phyloP scores from a whole-genome alignment of 1,140 invertebrate genomes.

The Centruroides vittatus region DNA sequence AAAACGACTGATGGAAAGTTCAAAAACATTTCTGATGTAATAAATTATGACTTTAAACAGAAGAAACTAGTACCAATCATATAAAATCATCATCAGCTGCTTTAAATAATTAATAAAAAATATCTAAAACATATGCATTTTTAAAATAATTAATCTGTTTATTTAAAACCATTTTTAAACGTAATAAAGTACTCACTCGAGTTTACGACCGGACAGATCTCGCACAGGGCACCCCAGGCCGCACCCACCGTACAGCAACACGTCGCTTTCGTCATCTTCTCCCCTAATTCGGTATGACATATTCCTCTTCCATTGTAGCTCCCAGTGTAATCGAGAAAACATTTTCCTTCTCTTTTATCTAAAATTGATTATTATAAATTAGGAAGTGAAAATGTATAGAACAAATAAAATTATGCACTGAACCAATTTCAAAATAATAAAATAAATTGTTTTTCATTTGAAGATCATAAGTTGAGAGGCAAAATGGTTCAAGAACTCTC shows the following conservation, averaged over 20 bases:
- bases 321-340: slow-evolving; percentile 46
- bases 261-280: slow-evolving; percentile 51
- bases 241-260: slow-evolving; percentile 77
- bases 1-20: no score
- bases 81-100: no score
- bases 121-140: no score
- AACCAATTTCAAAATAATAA: no score
- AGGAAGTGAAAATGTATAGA: background rate
- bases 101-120: no score
- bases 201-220: slow-evolving; percentile 54
- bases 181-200: slow-evolving; percentile 35
- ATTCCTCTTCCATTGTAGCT: slow-evolving; percentile 27
- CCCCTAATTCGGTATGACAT: slow-evolving; percentile 41
- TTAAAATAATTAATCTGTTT: background rate
- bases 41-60: no score
- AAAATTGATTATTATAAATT: slow-evolving; percentile 4
- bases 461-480: no score
- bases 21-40: no score
- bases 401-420: no score
- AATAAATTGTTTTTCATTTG: no score
- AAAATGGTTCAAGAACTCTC: no score
- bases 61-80: no score
- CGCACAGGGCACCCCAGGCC: slow-evolving; percentile 74
- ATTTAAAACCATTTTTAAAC: slow-evolving; percentile 31
- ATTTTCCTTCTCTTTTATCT: slow-evolving; percentile 64